Conservation (phyloP, 2,888 invertebrate genomes). For the Monoplex corrugatus region DNA sequence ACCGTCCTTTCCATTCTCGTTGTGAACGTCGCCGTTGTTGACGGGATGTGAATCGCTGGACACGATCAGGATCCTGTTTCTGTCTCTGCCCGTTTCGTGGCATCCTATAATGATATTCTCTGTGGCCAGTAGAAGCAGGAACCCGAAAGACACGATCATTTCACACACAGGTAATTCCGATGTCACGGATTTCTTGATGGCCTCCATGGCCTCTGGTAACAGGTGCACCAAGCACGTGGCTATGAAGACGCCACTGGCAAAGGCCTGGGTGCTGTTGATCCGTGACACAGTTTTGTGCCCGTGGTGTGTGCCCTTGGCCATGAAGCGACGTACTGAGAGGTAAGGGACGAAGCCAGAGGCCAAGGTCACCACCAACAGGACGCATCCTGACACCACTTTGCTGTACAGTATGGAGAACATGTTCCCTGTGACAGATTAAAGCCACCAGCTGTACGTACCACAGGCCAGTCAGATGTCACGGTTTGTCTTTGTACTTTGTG, state of each 20-base stretch:
- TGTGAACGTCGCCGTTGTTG: background rate
- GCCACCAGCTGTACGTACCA: too few species aligned
- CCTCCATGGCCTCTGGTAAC: conserved; percentile 47
- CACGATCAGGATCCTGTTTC: background rate
- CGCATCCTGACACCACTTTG: conserved; percentile 49
- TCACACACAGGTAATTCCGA: conserved; percentile 21
- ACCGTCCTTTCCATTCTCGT: background rate
- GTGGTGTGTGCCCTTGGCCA: background rate
- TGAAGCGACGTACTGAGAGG: conserved; percentile 5
- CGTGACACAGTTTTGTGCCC: background rate
- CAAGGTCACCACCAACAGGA: conserved; percentile 46
- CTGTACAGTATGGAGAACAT: conserved; percentile 48
- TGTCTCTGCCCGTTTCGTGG: background rate
- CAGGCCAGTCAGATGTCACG: background rate
- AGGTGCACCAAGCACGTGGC: conserved; percentile 52
- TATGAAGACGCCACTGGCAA: conserved; percentile 53
- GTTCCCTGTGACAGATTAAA: background rate
- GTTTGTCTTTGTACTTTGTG: background rate
- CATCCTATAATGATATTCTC: background rate
- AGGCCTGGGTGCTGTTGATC: conserved; percentile 43
- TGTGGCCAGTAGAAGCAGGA: conserved; percentile 10
- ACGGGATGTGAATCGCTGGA: background rate
- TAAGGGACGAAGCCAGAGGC: conserved; percentile 44
- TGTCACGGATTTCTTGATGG: conserved; percentile 29
- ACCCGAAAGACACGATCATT: conserved; percentile 30